Evolutionary conservation across 2,797 vertebrate genomes (phyloP), one percentile per base, ranked within the genome.

Genomic region (Orestias chungarensis): DNA sequence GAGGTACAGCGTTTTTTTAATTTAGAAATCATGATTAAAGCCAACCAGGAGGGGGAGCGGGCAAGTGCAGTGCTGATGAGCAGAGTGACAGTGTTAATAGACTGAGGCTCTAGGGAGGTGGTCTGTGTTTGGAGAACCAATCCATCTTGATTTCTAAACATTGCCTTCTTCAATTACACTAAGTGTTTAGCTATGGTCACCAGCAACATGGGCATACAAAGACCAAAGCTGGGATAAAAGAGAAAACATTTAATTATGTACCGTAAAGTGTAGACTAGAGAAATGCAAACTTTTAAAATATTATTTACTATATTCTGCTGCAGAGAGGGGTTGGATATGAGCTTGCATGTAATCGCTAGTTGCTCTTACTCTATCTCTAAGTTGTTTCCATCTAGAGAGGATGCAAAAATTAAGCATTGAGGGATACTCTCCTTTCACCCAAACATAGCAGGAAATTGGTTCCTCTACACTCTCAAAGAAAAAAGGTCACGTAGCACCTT

Each of bases 41-140:
- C 81, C 85, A 82, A 80, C 86, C 84, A 85, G 81, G 83, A 90
- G 86, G 80, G 88, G 85, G 81, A 88, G 84, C 78, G 44, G 90
- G 89, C 93, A 95, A 93, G 93, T 94, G 93, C 89, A 80, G 86
- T 87, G 87, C 90, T 92, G 91, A 94, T 93, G 93, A 94, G 92
- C 91, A 90, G 89, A 93, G 92, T 93, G 93, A 93, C 93, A 93
- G 90, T 91, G 93, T 90, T 95, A 94, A 94, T 93, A 90, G 93
- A 92, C 89, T 85, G 85, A 84, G 88, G 86, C 93, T 92, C 93
- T 74, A 80, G 93, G 92, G 93, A 94, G 87, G 88, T 92, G 93
- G 84, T 90, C 91, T 86, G 87, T 73, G 85, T 89, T 89, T 84
- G 87, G 87, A 76, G 83, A 83, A 81, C 89, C 87, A 68, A 94